A percentile compares a stretch with the other conserved stretches of the same genome.
These are phyloP conservation scores for Antechinus flavipes DNA, from an alignment of 2,113 vertebrate species.

Conservation along the genomic window DNA sequence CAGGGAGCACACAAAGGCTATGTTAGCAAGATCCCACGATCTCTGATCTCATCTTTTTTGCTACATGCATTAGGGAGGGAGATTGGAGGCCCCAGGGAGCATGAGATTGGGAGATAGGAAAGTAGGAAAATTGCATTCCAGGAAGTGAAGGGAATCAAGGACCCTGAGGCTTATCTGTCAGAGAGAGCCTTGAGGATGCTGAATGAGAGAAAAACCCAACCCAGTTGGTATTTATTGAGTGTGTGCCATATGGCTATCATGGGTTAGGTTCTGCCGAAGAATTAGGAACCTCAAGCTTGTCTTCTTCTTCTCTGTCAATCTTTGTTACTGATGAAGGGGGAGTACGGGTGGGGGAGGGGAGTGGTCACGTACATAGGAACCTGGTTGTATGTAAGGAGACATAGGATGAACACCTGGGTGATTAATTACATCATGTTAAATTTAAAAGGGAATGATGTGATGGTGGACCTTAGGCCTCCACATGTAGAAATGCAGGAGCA, in stretches of 20 bases:
- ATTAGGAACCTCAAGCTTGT: neutral
- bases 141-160: neutral
- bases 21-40: neutral
- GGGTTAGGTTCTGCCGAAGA: neutral
- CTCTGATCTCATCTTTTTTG: neutral
- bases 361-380: neutral
- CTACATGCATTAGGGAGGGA: neutral
- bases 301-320: neutral
- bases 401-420: neutral
- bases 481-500: neutral
- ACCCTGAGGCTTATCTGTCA: neutral
- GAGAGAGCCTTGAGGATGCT: neutral
- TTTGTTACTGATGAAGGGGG: neutral
- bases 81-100: neutral
- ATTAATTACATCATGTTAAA: neutral
- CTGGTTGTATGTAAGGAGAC: neutral
- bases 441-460: neutral
- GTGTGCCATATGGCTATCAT: neutral
- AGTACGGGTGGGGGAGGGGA: too few species aligned
- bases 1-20: neutral
- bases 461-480: neutral
- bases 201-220: neutral
- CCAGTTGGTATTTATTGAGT: neutral
- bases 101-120: conserved; percentile 1
- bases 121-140: conserved; percentile 5